Evolutionary conservation across 2,888 invertebrate species (phyloP).

Genomic region (Tyria jacobaeae): DNA sequence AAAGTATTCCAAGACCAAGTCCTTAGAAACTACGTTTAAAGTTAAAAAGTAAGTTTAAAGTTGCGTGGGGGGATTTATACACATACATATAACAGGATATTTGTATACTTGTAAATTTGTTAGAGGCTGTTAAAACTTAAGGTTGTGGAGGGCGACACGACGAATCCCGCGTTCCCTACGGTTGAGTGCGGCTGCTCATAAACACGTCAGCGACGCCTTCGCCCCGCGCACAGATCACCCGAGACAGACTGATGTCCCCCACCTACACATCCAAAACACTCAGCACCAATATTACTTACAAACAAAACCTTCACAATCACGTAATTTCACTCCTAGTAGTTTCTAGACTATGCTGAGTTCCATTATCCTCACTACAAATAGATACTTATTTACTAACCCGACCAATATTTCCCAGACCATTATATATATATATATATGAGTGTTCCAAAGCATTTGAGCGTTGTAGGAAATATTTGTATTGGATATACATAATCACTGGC

Average conservation of each 20-base stretch:
- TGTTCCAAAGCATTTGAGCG: too few relatives aligned
- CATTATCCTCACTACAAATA: too few relatives aligned
- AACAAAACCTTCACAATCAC: constrained; percentile 35
- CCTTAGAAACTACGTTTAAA: constrained; percentile 29
- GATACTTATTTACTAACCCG: constrained; percentile 11
- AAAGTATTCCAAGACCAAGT: background rate
- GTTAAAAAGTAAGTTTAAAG: too few relatives aligned
- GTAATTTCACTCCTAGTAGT: background rate
- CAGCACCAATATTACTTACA: constrained; percentile 29
- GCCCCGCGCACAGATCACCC: constrained; percentile 78
- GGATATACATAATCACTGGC: too few relatives aligned
- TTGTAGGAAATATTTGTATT: too few relatives aligned
- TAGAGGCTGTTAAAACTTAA: constrained; percentile 80
- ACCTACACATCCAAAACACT: constrained; percentile 59
- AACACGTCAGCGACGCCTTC: constrained; percentile 76
- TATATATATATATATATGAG: too few relatives aligned
- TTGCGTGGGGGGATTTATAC: constrained; percentile 60
- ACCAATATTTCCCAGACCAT: constrained; percentile 6
- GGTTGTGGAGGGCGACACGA: too few relatives aligned
- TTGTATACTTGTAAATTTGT: constrained; percentile 74
- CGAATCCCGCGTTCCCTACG: too few relatives aligned
- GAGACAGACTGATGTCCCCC: constrained; percentile 67
- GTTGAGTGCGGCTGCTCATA: constrained; percentile 61
- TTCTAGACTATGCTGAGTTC: background rate
- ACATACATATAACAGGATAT: constrained; percentile 63